Evolutionary conservation across 1,140 invertebrate species (phyloP), one percentile per base, ranked within the genome.

Genomic region (Drosophila eugracilis): DNA sequence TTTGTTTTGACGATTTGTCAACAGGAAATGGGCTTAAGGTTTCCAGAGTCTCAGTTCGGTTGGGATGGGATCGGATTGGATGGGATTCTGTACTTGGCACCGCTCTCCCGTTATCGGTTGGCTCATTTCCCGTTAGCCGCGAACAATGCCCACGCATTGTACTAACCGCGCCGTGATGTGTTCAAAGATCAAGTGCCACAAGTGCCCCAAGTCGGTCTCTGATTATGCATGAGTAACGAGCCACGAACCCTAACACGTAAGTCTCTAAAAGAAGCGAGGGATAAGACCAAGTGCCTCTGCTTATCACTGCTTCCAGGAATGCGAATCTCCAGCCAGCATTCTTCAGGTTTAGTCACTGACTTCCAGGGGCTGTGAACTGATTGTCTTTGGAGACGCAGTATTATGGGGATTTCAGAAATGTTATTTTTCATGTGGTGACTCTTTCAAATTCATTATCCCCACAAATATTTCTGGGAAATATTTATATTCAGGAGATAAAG

Each of bases 21-120:
- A 85, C 81, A 85, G 81, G 81, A 85, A 63, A 60, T 32, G 26
- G 48, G 30, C 62, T 60, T 80, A 86, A 85, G 81, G 81, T 86
- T 60, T n/a, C n/a, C n/a, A n/a, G n/a, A n/a, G 75, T 17, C n/a
- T 36, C 36, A 7, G 26, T 26, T 7, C 26, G 26, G 26, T 28
- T 26, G 10, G 55, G 30, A 44, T 62, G 3, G 45, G 2, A 9
- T 41, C 12, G 36, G 24, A 9, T 62, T 22, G 48, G 24, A 44
- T 63, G 36, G 30, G 62, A 15, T 22, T 44, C 28, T 58, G 76
- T 73, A 48, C 62, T 80, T 67, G 57, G 78, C 66, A 78, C 71
- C 41, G 21, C 41, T 7, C 4, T 24, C 21, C 52, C 77, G 55
- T 84, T 83, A 86, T 85, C 80, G 77, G 47, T 60, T 53, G 41